These are phyloP conservation scores for Botia almorhae DNA, from an alignment of 2,797 vertebrate genomes.

Conservation along the genomic window DNA sequence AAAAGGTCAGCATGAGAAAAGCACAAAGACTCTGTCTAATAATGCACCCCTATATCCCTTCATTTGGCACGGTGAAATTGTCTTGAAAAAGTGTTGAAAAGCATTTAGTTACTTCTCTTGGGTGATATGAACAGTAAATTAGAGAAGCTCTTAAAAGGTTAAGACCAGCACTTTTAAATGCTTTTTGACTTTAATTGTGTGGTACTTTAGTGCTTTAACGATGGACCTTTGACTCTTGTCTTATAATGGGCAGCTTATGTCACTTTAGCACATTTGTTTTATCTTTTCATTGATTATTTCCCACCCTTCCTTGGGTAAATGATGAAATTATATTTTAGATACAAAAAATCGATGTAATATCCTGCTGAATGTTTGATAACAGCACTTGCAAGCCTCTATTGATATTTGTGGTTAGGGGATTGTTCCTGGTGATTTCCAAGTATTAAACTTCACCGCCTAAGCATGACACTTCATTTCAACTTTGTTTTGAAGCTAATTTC, in stretches of 20 bases:
- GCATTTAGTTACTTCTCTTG: neutral
- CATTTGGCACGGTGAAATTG: neutral
- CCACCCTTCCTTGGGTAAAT: too few species aligned
- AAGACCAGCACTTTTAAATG: neutral
- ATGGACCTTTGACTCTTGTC: neutral
- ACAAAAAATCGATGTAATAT: too few species aligned
- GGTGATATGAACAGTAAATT: neutral
- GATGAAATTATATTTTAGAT: too few species aligned
- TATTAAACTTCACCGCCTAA: neutral
- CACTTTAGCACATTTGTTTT: neutral
- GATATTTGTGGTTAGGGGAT: neutral
- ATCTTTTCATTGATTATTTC: too few species aligned
- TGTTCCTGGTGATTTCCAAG: too few species aligned
- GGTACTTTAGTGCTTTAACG: neutral
- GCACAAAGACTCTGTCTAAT: neutral
- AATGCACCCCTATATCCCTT: neutral
- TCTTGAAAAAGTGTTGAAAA: neutral
- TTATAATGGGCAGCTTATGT: neutral
- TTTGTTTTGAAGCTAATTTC: neutral
- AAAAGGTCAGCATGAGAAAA: constrained; percentile 35
- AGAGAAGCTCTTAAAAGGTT: neutral
- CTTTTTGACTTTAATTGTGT: neutral
- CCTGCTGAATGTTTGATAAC: too few species aligned
- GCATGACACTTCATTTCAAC: neutral
- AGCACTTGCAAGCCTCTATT: neutral